phyloP scores from a whole-genome alignment of 1,140 invertebrate genomes.

The Drosophila sulfurigaster region DNA sequence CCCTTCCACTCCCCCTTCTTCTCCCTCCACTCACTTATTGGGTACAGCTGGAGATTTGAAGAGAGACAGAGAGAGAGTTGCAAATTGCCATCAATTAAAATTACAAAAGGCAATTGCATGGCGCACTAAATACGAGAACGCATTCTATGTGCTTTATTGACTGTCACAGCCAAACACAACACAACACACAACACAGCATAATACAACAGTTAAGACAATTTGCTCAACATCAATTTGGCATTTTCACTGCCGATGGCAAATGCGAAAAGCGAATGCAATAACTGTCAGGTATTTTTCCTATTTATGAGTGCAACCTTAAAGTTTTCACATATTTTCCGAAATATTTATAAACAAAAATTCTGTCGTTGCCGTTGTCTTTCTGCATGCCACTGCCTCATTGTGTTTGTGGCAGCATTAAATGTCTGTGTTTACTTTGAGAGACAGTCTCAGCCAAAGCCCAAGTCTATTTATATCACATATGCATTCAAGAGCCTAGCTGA shows the following conservation, averaged over 20 bases:
- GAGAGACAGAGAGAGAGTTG: conserved; percentile 20
- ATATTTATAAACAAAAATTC: conserved; percentile 50
- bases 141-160: conserved; percentile 19
- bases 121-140: conserved; percentile 42
- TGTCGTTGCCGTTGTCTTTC: neutral
- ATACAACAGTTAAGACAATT: conserved; percentile 1
- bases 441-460: neutral
- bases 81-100: conserved; percentile 80
- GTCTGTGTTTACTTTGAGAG: conserved; percentile 13
- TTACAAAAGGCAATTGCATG: conserved; percentile 62
- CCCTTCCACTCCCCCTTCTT: neutral
- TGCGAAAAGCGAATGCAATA: conserved; percentile 9
- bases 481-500: neutral
- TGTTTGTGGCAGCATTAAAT: neutral
- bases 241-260: conserved; percentile 50
- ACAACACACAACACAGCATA: neutral
- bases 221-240: conserved; percentile 35
- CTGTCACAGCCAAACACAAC: neutral
- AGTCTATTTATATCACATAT: conserved; percentile 45
- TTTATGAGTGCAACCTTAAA: conserved; percentile 41
- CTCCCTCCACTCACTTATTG: neutral
- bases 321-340: conserved; percentile 57
- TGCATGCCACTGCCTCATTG: neutral
- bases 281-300: conserved; percentile 25
- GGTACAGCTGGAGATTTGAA: neutral